phyloP scores from a whole-genome alignment of 2,113 vertebrate genomes.

The Actinemys pallida region DNA sequence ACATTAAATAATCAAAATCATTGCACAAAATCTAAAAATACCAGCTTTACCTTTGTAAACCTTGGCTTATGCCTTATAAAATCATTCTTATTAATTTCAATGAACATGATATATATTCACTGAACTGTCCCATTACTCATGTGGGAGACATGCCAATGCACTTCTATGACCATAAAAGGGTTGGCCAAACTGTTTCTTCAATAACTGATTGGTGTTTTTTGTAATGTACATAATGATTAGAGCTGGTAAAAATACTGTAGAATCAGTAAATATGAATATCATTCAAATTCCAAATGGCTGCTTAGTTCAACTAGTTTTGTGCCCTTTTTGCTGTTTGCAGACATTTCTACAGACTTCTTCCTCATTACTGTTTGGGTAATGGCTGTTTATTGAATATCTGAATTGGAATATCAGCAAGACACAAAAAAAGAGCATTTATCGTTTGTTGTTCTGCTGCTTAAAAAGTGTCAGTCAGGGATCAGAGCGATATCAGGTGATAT shows the following conservation, averaged over 20 bases:
- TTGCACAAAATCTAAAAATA: not conserved
- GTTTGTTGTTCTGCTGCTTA: slow-evolving; percentile 28
- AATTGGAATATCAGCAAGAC: not conserved
- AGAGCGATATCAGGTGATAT: not conserved
- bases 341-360: slow-evolving; percentile 52
- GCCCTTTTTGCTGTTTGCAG: slow-evolving; percentile 18
- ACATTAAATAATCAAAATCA: not conserved
- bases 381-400: slow-evolving; percentile 10
- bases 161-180: not conserved
- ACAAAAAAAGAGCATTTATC: slow-evolving; percentile 27
- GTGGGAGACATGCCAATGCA: not conserved
- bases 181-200: not conserved
- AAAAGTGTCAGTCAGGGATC: slow-evolving; percentile 20
- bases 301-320: not conserved
- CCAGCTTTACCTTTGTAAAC: not conserved
- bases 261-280: slow-evolving; percentile 21
- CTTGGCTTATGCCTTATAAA: not conserved
- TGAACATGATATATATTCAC: not conserved
- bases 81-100: not conserved
- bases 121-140: not conserved
- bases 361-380: slow-evolving; percentile 46
- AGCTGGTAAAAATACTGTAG: slow-evolving; percentile 10
- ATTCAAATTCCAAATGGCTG: not conserved
- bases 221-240: not conserved
- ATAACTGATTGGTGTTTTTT: not conserved